Evolutionary conservation across 1,140 invertebrate genomes (phyloP).

Genomic region (Macrosteles quadrilineatus): DNA sequence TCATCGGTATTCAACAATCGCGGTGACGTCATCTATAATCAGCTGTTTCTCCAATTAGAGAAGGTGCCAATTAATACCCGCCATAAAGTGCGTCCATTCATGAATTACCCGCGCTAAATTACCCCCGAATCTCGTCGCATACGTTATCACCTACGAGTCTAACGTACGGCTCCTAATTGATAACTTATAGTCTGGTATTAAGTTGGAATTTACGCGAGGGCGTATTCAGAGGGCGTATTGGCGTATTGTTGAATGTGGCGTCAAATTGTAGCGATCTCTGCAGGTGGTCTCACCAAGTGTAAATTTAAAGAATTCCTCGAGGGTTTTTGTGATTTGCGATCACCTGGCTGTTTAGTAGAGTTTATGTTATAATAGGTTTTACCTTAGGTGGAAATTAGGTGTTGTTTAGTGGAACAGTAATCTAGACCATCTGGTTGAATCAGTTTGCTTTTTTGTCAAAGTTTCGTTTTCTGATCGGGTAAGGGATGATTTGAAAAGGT

Average conservation of each 20-base stretch:
- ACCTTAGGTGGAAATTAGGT: too few species aligned
- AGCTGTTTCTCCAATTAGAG: background rate
- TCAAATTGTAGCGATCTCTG: background rate
- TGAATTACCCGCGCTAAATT: background rate
- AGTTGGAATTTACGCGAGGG: background rate
- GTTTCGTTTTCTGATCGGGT: too few species aligned
- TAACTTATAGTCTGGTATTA: slow-evolving; percentile 3
- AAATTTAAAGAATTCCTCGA: too few species aligned
- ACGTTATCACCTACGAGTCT: slow-evolving; percentile 5
- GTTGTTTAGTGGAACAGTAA: too few species aligned
- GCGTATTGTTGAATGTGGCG: too few species aligned
- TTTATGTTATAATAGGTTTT: too few species aligned
- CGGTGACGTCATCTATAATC: background rate
- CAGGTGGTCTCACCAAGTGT: background rate
- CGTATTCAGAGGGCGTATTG: background rate
- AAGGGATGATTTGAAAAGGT: too few species aligned
- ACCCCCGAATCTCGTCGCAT: background rate
- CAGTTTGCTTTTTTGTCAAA: too few species aligned
- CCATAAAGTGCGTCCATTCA: background rate
- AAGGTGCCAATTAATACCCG: background rate
- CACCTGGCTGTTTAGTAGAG: too few species aligned
- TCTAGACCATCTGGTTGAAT: too few species aligned
- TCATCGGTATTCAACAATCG: too few species aligned
- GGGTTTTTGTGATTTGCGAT: too few species aligned
- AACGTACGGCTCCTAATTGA: background rate